phyloP scores from a whole-genome alignment of 2,113 vertebrate species.

The Potamarius usumacintae region DNA sequence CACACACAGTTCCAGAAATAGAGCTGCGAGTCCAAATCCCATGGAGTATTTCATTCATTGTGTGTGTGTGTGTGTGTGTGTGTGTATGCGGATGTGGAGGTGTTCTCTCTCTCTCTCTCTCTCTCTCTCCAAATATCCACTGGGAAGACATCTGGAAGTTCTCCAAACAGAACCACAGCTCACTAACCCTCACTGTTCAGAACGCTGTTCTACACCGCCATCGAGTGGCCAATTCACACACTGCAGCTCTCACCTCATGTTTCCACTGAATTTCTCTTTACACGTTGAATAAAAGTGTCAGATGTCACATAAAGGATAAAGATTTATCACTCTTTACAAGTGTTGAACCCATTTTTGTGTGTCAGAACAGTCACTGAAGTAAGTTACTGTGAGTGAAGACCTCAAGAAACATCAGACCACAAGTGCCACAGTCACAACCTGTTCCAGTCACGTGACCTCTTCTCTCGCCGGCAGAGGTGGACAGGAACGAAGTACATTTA shows the following conservation, averaged over 20 bases:
- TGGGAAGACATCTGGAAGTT: neutral
- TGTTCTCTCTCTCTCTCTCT: neutral
- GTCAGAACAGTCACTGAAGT: no score
- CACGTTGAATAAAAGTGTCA: neutral
- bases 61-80: slow-evolving; percentile 22
- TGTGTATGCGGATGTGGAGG: neutral
- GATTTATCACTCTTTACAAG: neutral
- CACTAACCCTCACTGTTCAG: neutral
- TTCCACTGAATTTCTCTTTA: neutral
- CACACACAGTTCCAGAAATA: slow-evolving; percentile 46
- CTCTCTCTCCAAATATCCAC: neutral
- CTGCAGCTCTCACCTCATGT: neutral
- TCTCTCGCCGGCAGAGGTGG: neutral
- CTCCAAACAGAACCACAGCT: neutral
- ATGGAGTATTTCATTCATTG: neutral
- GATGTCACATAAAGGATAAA: neutral
- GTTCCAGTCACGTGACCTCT: neutral
- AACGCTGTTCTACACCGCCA: slow-evolving; percentile 7
- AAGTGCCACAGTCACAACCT: neutral
- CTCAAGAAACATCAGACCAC: neutral
- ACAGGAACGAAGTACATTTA: no score
- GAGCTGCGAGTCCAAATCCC: slow-evolving; percentile 29
- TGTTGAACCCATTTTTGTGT: no score
- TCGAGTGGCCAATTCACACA: slow-evolving; percentile 6
- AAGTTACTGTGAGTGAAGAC: neutral